Conservation (phyloP, 2,113 vertebrate genomes). For the Oostethus manadensis region DNA sequence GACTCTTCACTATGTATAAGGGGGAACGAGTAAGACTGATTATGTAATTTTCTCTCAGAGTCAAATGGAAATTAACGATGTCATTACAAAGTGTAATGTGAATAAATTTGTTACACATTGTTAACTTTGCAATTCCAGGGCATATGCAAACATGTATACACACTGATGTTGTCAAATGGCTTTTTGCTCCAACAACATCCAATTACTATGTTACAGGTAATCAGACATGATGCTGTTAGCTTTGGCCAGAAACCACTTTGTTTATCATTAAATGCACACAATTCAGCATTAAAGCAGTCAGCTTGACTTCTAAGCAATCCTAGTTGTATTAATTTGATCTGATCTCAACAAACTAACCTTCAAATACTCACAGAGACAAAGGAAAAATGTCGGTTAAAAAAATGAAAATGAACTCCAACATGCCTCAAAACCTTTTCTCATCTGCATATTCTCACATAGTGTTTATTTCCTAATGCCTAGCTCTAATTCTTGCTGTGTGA, state of each 20-base stretch:
- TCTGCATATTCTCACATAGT: background rate
- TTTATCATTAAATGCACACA: constrained; percentile 33
- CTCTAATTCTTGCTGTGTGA: constrained; percentile 20
- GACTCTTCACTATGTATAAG: background rate
- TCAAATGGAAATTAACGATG: constrained; percentile 45
- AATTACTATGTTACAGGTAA: constrained; percentile 43
- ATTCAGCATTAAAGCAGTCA: constrained; percentile 20
- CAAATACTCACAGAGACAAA: constrained; percentile 4
- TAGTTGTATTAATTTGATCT: constrained; percentile 9
- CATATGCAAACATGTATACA: constrained; percentile 4
- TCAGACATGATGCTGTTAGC: constrained; percentile 44
- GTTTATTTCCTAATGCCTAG: background rate
- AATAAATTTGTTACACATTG: constrained; percentile 36
- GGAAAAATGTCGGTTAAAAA: background rate
- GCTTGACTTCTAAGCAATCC: constrained; percentile 11
- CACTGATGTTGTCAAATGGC: background rate
- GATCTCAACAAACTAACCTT: background rate
- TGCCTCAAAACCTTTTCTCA: background rate
- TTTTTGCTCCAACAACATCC: constrained; percentile 16
- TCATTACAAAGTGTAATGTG: constrained; percentile 44
- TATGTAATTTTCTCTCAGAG: constrained; percentile 11
- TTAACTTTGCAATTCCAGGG: constrained; percentile 19
- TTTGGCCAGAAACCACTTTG: constrained; percentile 18
- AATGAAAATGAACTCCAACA: background rate
- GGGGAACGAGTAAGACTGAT: constrained; percentile 9